Evolutionary conservation across 2,113 vertebrate genomes (phyloP).

Genomic region (Octodon degus): DNA sequence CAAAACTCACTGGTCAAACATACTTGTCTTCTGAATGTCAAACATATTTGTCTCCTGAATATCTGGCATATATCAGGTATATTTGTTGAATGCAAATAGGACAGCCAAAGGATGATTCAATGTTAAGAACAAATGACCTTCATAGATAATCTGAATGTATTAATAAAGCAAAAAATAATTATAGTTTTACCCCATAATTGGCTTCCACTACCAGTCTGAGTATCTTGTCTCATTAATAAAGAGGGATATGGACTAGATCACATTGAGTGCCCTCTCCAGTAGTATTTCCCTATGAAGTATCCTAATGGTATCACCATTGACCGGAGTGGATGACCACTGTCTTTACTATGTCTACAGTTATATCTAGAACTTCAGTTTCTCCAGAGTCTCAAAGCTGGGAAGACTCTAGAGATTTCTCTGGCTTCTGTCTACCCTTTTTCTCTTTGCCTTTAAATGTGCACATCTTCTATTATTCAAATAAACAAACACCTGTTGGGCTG

Average conservation of each 20-base stretch:
- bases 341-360: not conserved
- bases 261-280: not conserved
- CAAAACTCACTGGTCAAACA: not conserved
- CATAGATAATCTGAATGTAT: not conserved
- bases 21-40: not conserved
- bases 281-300: not conserved
- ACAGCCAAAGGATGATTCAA: not conserved
- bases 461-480: not conserved
- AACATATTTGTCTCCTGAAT: conserved; percentile 1
- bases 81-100: conserved; percentile 9
- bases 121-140: not conserved
- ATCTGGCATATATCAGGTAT: not conserved
- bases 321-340: not conserved
- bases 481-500: not conserved
- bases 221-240: not conserved
- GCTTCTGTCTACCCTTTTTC: not conserved
- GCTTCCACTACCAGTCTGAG: not conserved
- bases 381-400: not conserved
- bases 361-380: not conserved
- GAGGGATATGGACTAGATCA: not conserved
- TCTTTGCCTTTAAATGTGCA: conserved; percentile 36
- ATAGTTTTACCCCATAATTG: not conserved
- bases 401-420: not conserved
- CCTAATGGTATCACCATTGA: not conserved
- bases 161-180: conserved; percentile 24